Base-by-base conservation (phyloP, 2,113 vertebrate species). In the Alectura lathami region DNA sequence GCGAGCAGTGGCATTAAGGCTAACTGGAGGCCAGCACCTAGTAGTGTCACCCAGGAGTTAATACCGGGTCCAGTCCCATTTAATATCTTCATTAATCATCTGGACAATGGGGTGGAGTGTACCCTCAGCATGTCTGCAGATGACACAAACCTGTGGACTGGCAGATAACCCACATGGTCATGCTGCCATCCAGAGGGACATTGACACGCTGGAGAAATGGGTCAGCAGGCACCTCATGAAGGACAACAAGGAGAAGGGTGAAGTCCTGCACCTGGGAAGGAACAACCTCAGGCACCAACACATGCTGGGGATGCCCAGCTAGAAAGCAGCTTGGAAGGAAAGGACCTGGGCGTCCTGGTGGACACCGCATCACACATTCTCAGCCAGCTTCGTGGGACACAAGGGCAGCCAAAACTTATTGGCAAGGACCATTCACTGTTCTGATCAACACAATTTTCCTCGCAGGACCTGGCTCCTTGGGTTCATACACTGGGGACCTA, bases 401-500 rank as follows among this genome's bases (percentile, higher is more conserved):
- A 2, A 32, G 17, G 43, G 1, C 78, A 78, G 15, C 4, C 36
- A 85, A 74, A 67, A 79, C 27, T 42, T 59, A 57, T 34, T 8
- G 5, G 13, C 43, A 85, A 64, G 66, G 51, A 73, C 11, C 13
- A 26, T 34, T 68, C 22, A 18, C 5, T 63, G 30, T 15, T 32
- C 51, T 43, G 38, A 32, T 72, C 32, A 84, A 11, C 12, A 45
- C 47, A 62, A 62, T 30, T 24, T 27, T 70, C 30, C 53, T 86
- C 21, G 21, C 40, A 86, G 53, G 14, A 83, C n/a, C 9, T 27
- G 13, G 13, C 57, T 69, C 57, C 40, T 85, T 42, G 56, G 38
- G 13, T 20, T 74, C 47, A 57, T 13, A 7, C 3, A 29, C 0
- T 2, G 7, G 26, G 23, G 17, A 82, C 21, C 38, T 64, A 48